Evolutionary conservation across 1,140 invertebrate species (phyloP).

Genomic region (Trichonephila clavata): DNA sequence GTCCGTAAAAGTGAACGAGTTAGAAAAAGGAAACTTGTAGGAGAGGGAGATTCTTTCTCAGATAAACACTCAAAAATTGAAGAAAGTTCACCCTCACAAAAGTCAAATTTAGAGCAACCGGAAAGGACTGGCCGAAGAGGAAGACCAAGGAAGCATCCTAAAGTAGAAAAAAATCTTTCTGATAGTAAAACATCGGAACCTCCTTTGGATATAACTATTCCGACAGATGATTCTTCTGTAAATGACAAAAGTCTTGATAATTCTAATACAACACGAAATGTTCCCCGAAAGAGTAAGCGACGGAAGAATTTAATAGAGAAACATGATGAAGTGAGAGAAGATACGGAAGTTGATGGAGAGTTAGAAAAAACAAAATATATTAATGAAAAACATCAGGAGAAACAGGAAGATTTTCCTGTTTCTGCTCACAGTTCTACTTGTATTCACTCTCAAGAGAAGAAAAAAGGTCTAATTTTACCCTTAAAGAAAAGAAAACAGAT

Average conservation of each 20-base stretch:
- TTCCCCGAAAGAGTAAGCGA: neutral
- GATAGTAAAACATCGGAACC: neutral
- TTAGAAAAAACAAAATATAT: neutral
- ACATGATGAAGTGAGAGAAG: neutral
- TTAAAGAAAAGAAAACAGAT: neutral
- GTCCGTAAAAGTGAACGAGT: conserved; percentile 28
- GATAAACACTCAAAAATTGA: neutral
- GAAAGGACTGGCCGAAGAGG: neutral
- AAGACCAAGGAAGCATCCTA: conserved; percentile 35
- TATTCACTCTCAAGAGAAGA: neutral
- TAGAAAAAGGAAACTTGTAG: neutral
- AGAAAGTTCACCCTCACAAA: too few species aligned
- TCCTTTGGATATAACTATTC: neutral
- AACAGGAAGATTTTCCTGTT: neutral
- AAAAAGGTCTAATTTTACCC: neutral
- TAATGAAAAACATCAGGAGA: neutral
- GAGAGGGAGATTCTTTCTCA: neutral
- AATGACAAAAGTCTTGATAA: neutral
- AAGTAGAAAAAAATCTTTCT: neutral
- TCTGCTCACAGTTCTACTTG: neutral
- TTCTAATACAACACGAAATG: neutral
- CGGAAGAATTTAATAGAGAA: neutral
- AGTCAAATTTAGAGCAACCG: neutral
- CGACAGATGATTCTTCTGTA: too few species aligned
- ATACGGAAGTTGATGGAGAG: neutral